Conservation (phyloP, 2,113 vertebrate genomes). For the Lycocorax pyrrhopterus region DNA sequence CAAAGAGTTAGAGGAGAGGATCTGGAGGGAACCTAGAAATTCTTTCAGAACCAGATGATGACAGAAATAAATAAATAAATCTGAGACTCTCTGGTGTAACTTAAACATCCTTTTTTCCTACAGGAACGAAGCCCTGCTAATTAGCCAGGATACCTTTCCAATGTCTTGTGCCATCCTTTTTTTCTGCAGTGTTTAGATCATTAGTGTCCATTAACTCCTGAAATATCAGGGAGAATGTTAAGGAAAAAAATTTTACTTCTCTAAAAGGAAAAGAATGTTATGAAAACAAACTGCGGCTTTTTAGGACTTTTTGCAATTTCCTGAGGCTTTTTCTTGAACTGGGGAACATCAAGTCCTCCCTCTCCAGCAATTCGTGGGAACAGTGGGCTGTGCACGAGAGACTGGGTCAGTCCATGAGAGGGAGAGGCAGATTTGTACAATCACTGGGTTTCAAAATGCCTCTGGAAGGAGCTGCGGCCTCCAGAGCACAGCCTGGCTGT, state of each 20-base stretch:
- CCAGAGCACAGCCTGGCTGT: background rate
- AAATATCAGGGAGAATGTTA: background rate
- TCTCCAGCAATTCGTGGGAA: slow-evolving; percentile 51
- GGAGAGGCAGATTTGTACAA: background rate
- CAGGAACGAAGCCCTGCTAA: background rate
- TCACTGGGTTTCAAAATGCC: background rate
- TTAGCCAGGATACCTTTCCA: background rate
- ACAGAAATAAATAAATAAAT: background rate
- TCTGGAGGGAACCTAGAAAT: background rate
- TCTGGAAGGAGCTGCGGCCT: background rate
- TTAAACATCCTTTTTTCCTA: background rate
- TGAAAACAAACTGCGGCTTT: slow-evolving; percentile 60
- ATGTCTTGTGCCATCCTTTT: background rate
- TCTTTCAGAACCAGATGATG: background rate
- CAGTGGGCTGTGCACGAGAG: background rate
- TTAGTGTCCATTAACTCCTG: slow-evolving; percentile 30
- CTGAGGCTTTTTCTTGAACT: slow-evolving; percentile 55
- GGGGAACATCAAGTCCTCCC: slow-evolving; percentile 52
- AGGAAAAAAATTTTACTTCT: background rate
- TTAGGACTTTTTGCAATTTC: slow-evolving; percentile 67
- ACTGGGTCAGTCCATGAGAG: background rate
- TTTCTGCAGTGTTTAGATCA: background rate
- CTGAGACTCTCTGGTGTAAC: background rate
- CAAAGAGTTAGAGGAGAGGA: background rate
- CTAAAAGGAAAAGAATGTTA: slow-evolving; percentile 62